Conservation (phyloP, 2,888 invertebrate species). For the Volucella inanis region DNA sequence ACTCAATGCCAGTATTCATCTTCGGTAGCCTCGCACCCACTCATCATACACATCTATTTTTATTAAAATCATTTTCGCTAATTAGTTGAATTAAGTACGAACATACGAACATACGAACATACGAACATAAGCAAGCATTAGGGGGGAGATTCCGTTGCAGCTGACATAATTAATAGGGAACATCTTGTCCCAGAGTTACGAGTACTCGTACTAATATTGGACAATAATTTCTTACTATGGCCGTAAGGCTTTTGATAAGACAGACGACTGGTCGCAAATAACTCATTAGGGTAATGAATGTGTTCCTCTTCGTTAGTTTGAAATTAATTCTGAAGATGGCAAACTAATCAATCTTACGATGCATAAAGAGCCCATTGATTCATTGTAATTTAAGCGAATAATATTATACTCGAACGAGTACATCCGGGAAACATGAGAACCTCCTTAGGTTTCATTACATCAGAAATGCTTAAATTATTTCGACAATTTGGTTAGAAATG, state of each 20-base stretch:
- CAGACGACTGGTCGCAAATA: constrained; percentile 58
- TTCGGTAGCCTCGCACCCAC: background rate
- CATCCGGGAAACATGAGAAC: too few relatives aligned
- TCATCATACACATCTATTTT: constrained; percentile 49
- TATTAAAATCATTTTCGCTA: constrained; percentile 62
- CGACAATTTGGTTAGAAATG: too few relatives aligned
- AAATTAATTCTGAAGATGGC: constrained; percentile 50
- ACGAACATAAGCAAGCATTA: constrained; percentile 19
- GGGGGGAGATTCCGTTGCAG: constrained; percentile 22
- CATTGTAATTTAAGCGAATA: constrained; percentile 18
- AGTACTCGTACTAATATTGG: constrained; percentile 37
- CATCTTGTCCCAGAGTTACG: constrained; percentile 54
- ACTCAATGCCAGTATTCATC: too few relatives aligned
- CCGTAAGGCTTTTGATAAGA: constrained; percentile 54
- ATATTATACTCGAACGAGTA: too few relatives aligned
- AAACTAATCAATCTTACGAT: constrained; percentile 54
- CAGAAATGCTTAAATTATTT: too few relatives aligned
- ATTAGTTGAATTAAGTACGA: constrained; percentile 63
- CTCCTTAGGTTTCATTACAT: too few relatives aligned
- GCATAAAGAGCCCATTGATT: constrained; percentile 45
- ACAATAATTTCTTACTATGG: constrained; percentile 15
- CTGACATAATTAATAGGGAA: constrained; percentile 66
- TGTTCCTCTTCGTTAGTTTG: constrained; percentile 23
- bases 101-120: constrained; percentile 41
- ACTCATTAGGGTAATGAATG: constrained; percentile 72